Percentiles rank a stretch among this genome's conserved stretches.
Conservation (phyloP, 2,113 vertebrate species). For the Gulo gulo region DNA sequence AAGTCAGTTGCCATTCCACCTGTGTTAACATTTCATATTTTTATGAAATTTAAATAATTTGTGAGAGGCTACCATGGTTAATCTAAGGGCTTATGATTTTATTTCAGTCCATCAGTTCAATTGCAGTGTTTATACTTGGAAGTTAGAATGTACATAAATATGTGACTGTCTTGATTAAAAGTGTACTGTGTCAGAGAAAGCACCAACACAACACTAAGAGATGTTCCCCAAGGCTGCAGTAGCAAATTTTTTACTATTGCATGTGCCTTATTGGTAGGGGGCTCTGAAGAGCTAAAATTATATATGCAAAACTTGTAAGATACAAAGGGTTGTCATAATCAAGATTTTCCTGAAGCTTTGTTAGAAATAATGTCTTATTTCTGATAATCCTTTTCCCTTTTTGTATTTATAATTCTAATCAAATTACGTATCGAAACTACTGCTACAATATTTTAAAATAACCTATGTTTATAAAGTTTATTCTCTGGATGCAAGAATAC, state of each 20-base stretch:
- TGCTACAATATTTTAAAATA: constrained; percentile 62
- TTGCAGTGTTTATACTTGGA: constrained; percentile 37
- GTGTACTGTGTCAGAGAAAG: constrained; percentile 65
- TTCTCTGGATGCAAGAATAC: constrained; percentile 60
- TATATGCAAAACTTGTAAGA: constrained; percentile 82
- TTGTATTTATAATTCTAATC: constrained; percentile 72
- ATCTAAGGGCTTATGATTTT: constrained; percentile 42
- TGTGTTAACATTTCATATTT: constrained; percentile 62
- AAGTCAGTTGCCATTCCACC: constrained; percentile 49
- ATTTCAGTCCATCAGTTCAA: constrained; percentile 20
- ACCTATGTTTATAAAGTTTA: constrained; percentile 59
- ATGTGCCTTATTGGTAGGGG: constrained; percentile 81
- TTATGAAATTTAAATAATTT: constrained; percentile 50
- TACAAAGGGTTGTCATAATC: constrained; percentile 68
- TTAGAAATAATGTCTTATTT: constrained; percentile 69
- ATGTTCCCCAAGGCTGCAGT: constrained; percentile 61
- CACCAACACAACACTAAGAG: constrained; percentile 47
- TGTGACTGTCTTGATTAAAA: constrained; percentile 58
- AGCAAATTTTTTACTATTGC: constrained; percentile 64
- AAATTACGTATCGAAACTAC: constrained; percentile 60
- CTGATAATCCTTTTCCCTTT: constrained; percentile 47
- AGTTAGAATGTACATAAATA: constrained; percentile 37
- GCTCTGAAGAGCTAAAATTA: constrained; percentile 73
- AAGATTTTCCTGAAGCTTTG: constrained; percentile 69
- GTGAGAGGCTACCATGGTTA: constrained; percentile 22